phyloP scores from a whole-genome alignment of 92 coral and sea anemone genomes.

The Zoanthus sansibaricus region DNA sequence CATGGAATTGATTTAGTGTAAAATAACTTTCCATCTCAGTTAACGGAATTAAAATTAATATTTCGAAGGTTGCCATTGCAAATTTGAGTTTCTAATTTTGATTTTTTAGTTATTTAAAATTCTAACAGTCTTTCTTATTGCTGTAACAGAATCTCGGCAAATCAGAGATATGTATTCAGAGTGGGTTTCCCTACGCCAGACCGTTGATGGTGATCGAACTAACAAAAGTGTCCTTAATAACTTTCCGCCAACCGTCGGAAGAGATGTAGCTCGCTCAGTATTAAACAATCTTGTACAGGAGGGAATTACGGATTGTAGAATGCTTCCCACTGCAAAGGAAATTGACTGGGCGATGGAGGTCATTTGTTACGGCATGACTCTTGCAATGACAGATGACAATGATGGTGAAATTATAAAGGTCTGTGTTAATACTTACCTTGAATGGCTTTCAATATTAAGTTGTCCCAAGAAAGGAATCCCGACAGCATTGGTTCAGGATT shows the following conservation, averaged over 20 bases:
- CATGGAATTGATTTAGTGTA: too few species aligned
- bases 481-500: slow-evolving; percentile 74
- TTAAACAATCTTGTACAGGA: slow-evolving; percentile 81
- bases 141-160: background rate
- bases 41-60: too few species aligned
- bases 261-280: slow-evolving; percentile 88
- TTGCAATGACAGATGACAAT: slow-evolving; percentile 86
- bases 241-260: slow-evolving; percentile 85
- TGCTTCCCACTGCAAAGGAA: slow-evolving; percentile 71
- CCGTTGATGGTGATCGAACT: slow-evolving; percentile 74
- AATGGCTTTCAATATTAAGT: slow-evolving; percentile 84
- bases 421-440: slow-evolving; percentile 88
- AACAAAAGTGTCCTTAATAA: slow-evolving; percentile 84
- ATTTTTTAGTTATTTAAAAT: background rate
- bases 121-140: background rate
- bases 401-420: slow-evolving; percentile 96
- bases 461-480: slow-evolving; percentile 87
- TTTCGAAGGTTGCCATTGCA: too few species aligned
- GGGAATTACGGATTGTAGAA: slow-evolving; percentile 60
- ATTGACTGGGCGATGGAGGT: slow-evolving; percentile 99
- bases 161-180: slow-evolving; percentile 87
- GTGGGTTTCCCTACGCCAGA: slow-evolving; percentile 94
- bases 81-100: too few species aligned
- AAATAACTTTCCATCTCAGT: too few species aligned
- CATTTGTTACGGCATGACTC: slow-evolving; percentile 87